A percentile compares a stretch with the other conserved stretches of the same genome.
Evolutionary conservation across 37 sponge, comb jelly and placozoan genomes (phyloP).

Genomic region (Cliona cf. orientalis): DNA sequence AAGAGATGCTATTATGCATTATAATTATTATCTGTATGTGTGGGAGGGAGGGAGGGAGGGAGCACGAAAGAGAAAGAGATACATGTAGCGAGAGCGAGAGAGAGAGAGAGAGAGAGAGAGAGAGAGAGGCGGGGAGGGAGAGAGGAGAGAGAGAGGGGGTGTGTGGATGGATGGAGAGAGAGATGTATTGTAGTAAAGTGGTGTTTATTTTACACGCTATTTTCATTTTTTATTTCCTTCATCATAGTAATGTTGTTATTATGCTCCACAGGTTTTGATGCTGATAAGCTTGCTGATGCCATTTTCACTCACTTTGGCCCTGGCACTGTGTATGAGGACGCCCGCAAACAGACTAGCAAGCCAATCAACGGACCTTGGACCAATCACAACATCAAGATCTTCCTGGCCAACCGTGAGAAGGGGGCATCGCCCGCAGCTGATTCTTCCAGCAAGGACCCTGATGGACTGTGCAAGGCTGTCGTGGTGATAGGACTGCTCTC

Average conservation of each 20-base stretch:
- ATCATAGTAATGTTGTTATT: too few relatives aligned
- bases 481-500: conserved; percentile 18
- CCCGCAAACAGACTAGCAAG: conserved; percentile 2
- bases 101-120: too few relatives aligned
- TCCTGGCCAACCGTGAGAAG: conserved; percentile 35
- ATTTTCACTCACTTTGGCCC: conserved; percentile 49
- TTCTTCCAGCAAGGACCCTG: conserved; percentile 32
- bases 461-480: conserved; percentile 41
- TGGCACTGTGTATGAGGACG: conserved; percentile 41
- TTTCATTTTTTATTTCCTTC: neutral
- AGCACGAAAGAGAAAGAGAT: too few relatives aligned
- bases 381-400: conserved; percentile 47
- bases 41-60: too few relatives aligned
- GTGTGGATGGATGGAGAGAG: neutral
- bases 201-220: neutral
- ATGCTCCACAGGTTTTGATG: conserved; percentile 38
- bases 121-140: too few relatives aligned
- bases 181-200: neutral
- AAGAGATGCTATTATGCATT: too few relatives aligned
- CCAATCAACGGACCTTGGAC: conserved; percentile 51
- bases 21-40: too few relatives aligned
- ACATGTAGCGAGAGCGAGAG: too few relatives aligned
- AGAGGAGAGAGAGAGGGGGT: neutral
- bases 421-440: conserved; percentile 18
- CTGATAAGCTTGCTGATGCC: conserved; percentile 1